Conservation (phyloP, 2,797 vertebrate species). For the Varecia variegata region DNA sequence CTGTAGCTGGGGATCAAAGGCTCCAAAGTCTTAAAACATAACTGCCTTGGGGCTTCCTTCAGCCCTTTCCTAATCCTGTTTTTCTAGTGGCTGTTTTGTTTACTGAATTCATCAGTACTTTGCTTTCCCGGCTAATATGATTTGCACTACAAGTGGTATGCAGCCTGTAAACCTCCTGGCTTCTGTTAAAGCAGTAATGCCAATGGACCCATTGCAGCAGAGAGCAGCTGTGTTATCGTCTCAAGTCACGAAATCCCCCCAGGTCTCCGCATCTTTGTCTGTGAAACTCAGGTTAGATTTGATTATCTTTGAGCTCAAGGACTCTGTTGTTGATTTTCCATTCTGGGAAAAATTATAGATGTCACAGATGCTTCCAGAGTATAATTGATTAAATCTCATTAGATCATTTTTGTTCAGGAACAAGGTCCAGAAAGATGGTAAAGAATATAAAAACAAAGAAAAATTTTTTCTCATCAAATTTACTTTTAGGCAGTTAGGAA, state of each 20-base stretch:
- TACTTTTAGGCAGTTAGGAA: slow-evolving; percentile 9
- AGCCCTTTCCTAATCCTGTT: slow-evolving; percentile 21
- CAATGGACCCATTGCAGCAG: background rate
- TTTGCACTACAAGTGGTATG: slow-evolving; percentile 12
- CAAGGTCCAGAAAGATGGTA: slow-evolving; percentile 13
- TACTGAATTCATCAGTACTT: slow-evolving; percentile 36
- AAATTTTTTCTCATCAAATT: background rate
- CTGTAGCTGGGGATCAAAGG: background rate
- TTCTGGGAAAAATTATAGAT: slow-evolving; percentile 46
- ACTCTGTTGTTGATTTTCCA: slow-evolving; percentile 63
- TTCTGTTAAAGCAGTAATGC: background rate
- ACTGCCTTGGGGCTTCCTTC: background rate
- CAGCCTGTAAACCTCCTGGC: background rate
- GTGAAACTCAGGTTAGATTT: slow-evolving; percentile 49
- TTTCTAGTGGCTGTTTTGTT: slow-evolving; percentile 43
- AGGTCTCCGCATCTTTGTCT: slow-evolving; percentile 20
- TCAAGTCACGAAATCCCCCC: slow-evolving; percentile 25
- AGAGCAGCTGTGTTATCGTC: slow-evolving; percentile 31
- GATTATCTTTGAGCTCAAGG: slow-evolving; percentile 64
- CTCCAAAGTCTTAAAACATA: background rate
- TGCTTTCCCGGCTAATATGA: slow-evolving; percentile 52
- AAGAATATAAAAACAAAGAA: slow-evolving; percentile 17
- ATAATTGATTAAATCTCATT: slow-evolving; percentile 63
- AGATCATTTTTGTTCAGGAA: slow-evolving; percentile 26
- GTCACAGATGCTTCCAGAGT: slow-evolving; percentile 53